Conservation (phyloP, 2,113 vertebrate genomes). For the Melanocharis versteri region DNA sequence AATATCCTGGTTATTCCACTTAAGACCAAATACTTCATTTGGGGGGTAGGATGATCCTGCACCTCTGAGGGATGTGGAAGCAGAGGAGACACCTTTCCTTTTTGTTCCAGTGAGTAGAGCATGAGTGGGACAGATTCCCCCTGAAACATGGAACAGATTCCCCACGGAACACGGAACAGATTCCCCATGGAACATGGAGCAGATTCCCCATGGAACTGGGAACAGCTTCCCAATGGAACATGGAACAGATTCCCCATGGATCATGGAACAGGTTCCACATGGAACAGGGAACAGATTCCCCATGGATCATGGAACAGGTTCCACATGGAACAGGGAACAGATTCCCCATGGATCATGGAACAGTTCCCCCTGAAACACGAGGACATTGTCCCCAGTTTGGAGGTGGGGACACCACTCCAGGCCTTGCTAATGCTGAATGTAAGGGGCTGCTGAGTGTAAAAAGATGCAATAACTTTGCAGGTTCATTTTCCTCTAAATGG, state of each 20-base stretch:
- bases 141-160: background rate
- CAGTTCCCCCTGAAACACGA: background rate
- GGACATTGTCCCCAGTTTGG: background rate
- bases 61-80: background rate
- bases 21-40: background rate
- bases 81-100: background rate
- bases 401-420: background rate
- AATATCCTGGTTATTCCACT: background rate
- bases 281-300: background rate
- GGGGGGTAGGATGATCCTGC: background rate
- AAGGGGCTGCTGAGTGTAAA: background rate
- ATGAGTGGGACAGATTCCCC: background rate
- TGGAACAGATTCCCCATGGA: background rate
- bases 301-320: rapidly evolving
- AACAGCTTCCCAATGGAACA: background rate
- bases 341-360: background rate
- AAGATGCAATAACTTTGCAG: background rate
- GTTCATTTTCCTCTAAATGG: background rate
- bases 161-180: rapidly evolving
- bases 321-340: rapidly evolving
- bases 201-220: background rate
- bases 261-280: no score
- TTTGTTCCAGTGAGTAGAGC: background rate
- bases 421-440: background rate
- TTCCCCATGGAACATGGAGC: no score